Conservation (phyloP, 2,113 vertebrate genomes). For the Lonchura striata region DNA sequence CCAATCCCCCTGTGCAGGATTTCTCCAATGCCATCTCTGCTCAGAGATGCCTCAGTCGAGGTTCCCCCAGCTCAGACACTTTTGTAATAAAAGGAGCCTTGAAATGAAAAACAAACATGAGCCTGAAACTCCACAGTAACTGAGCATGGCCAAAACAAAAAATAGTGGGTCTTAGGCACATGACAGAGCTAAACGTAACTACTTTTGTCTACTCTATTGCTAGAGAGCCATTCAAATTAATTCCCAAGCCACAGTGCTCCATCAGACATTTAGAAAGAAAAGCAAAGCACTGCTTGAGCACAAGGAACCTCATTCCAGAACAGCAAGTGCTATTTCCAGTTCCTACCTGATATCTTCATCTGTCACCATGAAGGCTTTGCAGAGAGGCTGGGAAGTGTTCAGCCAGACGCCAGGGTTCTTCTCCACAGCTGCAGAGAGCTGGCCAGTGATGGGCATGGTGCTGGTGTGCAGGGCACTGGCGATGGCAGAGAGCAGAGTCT, state of each 20-base stretch:
- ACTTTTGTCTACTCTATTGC: too few species aligned
- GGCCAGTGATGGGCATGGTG: constrained; percentile 93
- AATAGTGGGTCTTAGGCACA: not conserved
- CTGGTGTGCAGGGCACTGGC: constrained; percentile 97
- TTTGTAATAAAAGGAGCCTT: not conserved
- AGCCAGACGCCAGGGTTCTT: constrained; percentile 98
- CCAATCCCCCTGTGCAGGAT: rapidly evolving
- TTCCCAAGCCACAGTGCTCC: not conserved
- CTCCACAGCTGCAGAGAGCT: constrained; percentile 94
- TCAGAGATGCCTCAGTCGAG: not conserved
- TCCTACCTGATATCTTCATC: constrained; percentile 95
- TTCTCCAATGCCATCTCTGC: not conserved
- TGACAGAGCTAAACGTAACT: not conserved
- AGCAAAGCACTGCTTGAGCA: too few species aligned
- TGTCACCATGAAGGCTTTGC: constrained; percentile 97
- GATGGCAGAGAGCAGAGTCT: constrained; percentile 93
- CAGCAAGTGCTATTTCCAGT: not conserved
- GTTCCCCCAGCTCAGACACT: not conserved
- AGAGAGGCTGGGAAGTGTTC: constrained; percentile 93
- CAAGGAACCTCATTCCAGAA: not conserved
- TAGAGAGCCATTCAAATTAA: not conserved
- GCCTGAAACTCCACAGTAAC: not conserved
- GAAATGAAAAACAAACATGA: not conserved
- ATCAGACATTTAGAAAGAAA: not conserved
- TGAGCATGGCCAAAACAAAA: not conserved